Percentiles rank a stretch among this genome's conserved stretches.
phyloP scores from a whole-genome alignment of 2,797 vertebrate species.

The Perdix hodgsoniae region DNA sequence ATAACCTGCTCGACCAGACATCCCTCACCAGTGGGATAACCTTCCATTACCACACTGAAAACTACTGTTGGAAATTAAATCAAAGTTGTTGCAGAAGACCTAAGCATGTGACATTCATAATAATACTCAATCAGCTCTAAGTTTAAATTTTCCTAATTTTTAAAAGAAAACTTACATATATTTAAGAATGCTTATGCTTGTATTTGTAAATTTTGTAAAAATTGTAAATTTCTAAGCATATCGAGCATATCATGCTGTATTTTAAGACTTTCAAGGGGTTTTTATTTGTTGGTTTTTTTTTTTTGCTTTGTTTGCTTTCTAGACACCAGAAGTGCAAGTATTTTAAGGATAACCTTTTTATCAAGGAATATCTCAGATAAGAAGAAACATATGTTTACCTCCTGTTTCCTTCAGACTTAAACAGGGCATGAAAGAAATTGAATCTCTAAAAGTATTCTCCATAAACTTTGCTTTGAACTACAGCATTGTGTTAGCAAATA shows the following conservation, averaged over 20 bases:
- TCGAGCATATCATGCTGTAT: not conserved
- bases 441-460: not conserved
- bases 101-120: not conserved
- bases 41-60: not conserved
- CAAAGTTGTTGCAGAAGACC: not conserved
- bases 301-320: not conserved
- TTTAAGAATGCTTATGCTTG: not conserved
- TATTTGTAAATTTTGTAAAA: too few relatives aligned
- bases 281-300: not conserved
- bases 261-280: not conserved
- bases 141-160: not conserved
- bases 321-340: not conserved
- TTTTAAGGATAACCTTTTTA: not conserved
- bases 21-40: not conserved
- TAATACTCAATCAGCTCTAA: not conserved
- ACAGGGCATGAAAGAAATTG: not conserved
- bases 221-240: too few relatives aligned
- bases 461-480: not conserved
- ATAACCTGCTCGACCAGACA: not conserved
- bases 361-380: rapidly evolving
- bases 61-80: not conserved
- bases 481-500: not conserved
- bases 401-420: not conserved
- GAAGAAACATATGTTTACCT: not conserved
- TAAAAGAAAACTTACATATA: not conserved